Evolutionary conservation across 2,888 invertebrate species (phyloP), one percentile per base, ranked within the genome.

Genomic region (Tipula unca): DNA sequence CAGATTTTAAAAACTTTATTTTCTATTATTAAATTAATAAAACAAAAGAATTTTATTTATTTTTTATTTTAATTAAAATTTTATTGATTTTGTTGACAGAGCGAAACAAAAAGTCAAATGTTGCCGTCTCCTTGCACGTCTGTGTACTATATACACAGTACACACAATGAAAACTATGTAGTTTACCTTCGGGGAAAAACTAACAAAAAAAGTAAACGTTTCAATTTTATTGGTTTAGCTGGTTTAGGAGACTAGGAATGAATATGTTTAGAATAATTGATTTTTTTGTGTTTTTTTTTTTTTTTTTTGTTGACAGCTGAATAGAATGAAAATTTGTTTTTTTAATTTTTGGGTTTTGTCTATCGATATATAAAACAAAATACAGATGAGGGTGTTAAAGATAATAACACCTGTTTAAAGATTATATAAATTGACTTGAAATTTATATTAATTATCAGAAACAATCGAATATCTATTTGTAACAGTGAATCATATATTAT

Each of bases 341-440:
- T 17, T 39, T 39, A 10, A 69, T 10, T 69, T 48, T 48, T 69
- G 25, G 13, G 25, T 69, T 69, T 69, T 25, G 69, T 48, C 17
- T n/a, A 48, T 17, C 39, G n/a, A 69, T 25, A 25, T 25, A 5
- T 1, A 69, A 20, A 69, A 5, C 17, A 4, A 48, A 48, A 48
- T 48, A 48, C 17, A 69, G 69, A 69, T 25, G 69, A 69, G 69
- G 69, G 69, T 69, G 69, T 69, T 8, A 69, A 10, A 69, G 69
- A 69, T 69, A 69, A 48, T 69, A 69, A 25, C 69, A 69, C 69
- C 69, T 69, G 69, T 69, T 69, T 69, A 69, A 69, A 69, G 69
- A 69, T 69, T 69, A 69, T 25, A 69, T 25, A 69, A 69, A 69
- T 25, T 69, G 69, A 69, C 69, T 25, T 69, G 25, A 69, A 69